A percentile compares a stretch with the other conserved stretches of the same genome.
These are phyloP conservation scores for Aphidoletes aphidimyza DNA, from an alignment of 2,888 invertebrate genomes.

Conservation along the genomic window DNA sequence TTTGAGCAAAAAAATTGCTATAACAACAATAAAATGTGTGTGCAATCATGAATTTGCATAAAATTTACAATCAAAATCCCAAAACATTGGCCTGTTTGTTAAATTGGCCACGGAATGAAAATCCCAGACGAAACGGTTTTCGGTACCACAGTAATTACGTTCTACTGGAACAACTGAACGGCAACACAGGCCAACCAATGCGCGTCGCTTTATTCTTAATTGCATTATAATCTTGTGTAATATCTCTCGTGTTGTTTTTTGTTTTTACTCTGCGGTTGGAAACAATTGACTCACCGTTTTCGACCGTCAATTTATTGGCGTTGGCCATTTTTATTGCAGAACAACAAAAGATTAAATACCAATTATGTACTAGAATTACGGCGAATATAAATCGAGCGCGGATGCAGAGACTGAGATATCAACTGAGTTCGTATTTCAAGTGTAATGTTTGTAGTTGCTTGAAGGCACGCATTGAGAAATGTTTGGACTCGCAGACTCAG, in stretches of 20 bases:
- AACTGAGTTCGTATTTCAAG: conserved; percentile 15
- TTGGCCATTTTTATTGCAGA: not conserved
- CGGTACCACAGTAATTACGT: too few relatives aligned
- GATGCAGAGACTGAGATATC: not conserved
- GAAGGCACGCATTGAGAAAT: not conserved
- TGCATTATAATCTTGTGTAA: conserved; percentile 31
- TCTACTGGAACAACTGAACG: not conserved
- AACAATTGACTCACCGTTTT: not conserved
- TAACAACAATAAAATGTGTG: too few relatives aligned
- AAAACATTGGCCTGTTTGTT: conserved; percentile 30
- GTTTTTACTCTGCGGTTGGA: too few relatives aligned
- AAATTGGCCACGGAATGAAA: not conserved
- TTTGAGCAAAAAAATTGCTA: not conserved
- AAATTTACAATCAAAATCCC: not conserved
- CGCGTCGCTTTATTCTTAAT: not conserved
- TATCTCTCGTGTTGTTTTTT: not conserved
- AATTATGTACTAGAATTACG: not conserved
- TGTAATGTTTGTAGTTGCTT: conserved; percentile 34
- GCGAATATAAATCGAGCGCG: not conserved
- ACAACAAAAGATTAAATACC: not conserved
- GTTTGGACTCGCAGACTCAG: too few relatives aligned
- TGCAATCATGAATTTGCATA: conserved; percentile 18
- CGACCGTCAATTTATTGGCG: not conserved
- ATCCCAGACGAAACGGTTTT: conserved; percentile 11
- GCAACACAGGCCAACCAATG: not conserved